Evolutionary conservation across 2,888 invertebrate species (phyloP).

Genomic region (Eudemis profundana): DNA sequence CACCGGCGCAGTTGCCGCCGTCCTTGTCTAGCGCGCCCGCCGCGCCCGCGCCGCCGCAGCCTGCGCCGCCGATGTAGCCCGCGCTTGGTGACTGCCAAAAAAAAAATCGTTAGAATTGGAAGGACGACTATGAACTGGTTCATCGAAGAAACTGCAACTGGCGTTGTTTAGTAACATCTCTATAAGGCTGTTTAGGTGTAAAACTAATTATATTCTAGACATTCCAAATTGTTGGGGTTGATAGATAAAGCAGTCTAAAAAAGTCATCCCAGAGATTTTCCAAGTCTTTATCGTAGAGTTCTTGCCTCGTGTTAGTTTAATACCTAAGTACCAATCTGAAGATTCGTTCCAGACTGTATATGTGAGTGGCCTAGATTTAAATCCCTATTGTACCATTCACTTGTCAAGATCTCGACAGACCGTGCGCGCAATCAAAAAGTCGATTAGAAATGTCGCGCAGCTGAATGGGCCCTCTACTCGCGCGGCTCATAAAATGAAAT

Average conservation of each 20-base stretch:
- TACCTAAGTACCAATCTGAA: background rate
- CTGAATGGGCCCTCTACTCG: slow-evolving; percentile 81
- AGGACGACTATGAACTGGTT: no score
- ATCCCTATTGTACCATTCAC: slow-evolving; percentile 60
- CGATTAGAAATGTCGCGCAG: slow-evolving; percentile 84
- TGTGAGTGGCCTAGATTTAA: slow-evolving; percentile 56
- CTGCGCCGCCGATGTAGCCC: slow-evolving; percentile 68
- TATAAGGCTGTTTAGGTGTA: no score
- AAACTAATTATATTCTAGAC: no score
- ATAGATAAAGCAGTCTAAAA: no score
- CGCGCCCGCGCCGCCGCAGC: slow-evolving; percentile 62
- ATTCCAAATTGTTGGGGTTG: no score
- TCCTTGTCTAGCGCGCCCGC: slow-evolving; percentile 73
- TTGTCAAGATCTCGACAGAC: slow-evolving; percentile 68
- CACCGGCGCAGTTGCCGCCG: slow-evolving; percentile 76
- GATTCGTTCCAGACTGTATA: background rate
- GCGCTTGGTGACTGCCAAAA: slow-evolving; percentile 74
- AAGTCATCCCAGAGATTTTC: no score
- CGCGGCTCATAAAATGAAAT: slow-evolving; percentile 85
- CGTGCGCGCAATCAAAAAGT: slow-evolving; percentile 83
- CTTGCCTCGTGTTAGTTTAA: no score
- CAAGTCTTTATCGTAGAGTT: no score
- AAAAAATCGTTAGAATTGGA: background rate
- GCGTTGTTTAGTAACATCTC: no score
- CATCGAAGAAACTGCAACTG: no score